Base-by-base conservation (phyloP, 2,888 invertebrate species). In the Urechis unicinctus region DNA sequence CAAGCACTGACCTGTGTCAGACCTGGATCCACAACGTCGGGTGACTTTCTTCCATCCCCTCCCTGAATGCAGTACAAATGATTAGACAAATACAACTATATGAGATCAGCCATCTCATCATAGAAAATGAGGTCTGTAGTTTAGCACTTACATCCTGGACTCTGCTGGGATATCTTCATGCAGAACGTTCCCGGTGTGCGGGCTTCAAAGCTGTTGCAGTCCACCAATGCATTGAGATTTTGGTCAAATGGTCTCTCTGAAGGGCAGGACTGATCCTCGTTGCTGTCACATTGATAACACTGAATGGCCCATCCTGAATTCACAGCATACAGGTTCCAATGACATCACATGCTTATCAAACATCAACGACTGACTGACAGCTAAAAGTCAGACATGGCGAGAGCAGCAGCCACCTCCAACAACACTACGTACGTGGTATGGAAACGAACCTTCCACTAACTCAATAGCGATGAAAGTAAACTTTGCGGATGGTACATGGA, bases 101-200 rank as follows among this genome's bases (percentile, higher is more conserved):
- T 13, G 17, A 28, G 28, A 53, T 29, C 28, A 26, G 45, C n/a
- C 6, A 17, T 5, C 5, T 3, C 5, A 29, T 28, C 22, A 30
- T 50, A 13, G 55, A 58, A 60, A 24, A 36, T 48, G 30, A 61
- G 41, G n/a, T 52, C 22, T 17, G 24, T 45, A n/a, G 24, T 13
- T 53, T 21, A 48, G 9, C 53, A 86, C 91, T 86, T 82, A 94
- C 95, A 96, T 75, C 88, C 86, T 0, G 94, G 94, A 57, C 95
- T 89, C 75, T 96, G 95, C 69, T 92, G 91, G 1, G 91, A 88
- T 26, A 90, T 83, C 81, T 96, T 96, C 83, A 94, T 90, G 77
- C 96, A 96, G 78, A 96, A 95, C 2, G 93, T 91, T 5, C 95
- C 96, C 25, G 94, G 94, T 81, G 90, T 89, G 64, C 89, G 85